Percentiles rank a stretch among this genome's conserved stretches.
These are phyloP conservation scores for Steinernema scapterisci DNA, from an alignment of 2,888 invertebrate genomes.

Conservation along the genomic window DNA sequence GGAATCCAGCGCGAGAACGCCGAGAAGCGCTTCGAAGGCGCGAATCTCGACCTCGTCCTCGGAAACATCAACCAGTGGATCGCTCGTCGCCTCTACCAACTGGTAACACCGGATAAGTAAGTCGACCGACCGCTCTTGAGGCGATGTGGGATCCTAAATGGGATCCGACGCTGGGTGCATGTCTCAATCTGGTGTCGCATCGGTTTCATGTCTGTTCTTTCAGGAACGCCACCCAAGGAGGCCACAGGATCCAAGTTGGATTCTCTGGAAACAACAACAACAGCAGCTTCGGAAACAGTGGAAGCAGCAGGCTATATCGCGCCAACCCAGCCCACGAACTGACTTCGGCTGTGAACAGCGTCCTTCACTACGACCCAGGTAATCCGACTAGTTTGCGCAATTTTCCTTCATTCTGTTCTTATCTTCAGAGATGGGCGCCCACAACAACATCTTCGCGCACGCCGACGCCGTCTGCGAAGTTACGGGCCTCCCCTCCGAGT, in stretches of 20 bases:
- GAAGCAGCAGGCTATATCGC: constrained; percentile 35
- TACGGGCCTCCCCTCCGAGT: constrained; percentile 42
- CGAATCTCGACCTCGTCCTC: constrained; percentile 47
- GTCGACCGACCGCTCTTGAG: too few species aligned
- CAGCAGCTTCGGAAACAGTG: not conserved
- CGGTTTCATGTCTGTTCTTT: not conserved
- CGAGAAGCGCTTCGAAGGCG: constrained; percentile 46
- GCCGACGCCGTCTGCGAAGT: constrained; percentile 38
- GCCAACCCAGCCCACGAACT: constrained; percentile 45
- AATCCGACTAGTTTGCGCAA: not conserved
- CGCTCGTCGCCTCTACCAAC: constrained; percentile 44
- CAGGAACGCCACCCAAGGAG: not conserved
- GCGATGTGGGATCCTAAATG: not conserved
- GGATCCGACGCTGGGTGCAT: not conserved
- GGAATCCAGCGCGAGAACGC: constrained; percentile 61
- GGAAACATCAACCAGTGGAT: constrained; percentile 53
- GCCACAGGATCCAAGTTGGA: constrained; percentile 3
- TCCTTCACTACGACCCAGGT: constrained; percentile 39
- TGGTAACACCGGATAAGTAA: constrained; percentile 37
- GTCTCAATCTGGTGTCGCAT: too few species aligned
- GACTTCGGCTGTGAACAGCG: constrained; percentile 43
- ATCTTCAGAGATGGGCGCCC: not conserved
- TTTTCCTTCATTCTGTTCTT: not conserved
- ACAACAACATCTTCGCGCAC: constrained; percentile 28
- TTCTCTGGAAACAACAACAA: not conserved